Conservation (phyloP, 2,797 vertebrate species). For the Bovichtus diacanthus region DNA sequence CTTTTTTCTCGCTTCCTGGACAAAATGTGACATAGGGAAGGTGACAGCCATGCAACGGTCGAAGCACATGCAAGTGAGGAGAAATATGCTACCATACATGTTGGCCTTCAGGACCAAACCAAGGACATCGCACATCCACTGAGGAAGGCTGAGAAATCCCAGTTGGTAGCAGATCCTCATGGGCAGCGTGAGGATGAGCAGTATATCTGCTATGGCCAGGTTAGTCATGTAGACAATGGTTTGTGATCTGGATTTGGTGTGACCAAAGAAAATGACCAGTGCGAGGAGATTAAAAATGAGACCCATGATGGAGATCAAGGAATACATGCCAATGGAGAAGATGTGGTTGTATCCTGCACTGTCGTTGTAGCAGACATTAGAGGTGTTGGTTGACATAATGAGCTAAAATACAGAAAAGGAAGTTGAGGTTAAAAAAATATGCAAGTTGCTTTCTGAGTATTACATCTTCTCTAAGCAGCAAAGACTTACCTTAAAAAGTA, state of each 20-base stretch:
- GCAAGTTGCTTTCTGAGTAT: neutral
- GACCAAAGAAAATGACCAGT: conserved; percentile 73
- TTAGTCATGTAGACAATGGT: conserved; percentile 85
- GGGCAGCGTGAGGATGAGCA: conserved; percentile 80
- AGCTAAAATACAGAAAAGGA: conserved; percentile 22
- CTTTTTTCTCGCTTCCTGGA: conserved; percentile 70
- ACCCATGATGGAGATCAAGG: conserved; percentile 66
- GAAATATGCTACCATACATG: conserved; percentile 87
- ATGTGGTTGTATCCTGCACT: neutral
- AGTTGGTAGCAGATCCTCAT: conserved; percentile 74
- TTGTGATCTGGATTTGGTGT: conserved; percentile 68
- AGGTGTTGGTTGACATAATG: conserved; percentile 30
- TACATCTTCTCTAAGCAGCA: neutral
- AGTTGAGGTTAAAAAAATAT: neutral
- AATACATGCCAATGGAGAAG: conserved; percentile 60
- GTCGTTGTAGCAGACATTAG: neutral
- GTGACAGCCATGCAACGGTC: conserved; percentile 84
- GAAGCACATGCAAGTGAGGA: conserved; percentile 80
- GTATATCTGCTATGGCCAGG: conserved; percentile 79
- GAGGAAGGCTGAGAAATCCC: fast-evolving
- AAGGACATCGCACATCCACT: conserved; percentile 53
- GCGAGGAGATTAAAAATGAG: conserved; percentile 76
- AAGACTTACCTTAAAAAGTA: too few relatives aligned
- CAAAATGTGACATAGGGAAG: conserved; percentile 73
- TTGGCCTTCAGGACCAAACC: conserved; percentile 81